Conservation (phyloP, 2,113 vertebrate species). For the Panurus biarmicus region DNA sequence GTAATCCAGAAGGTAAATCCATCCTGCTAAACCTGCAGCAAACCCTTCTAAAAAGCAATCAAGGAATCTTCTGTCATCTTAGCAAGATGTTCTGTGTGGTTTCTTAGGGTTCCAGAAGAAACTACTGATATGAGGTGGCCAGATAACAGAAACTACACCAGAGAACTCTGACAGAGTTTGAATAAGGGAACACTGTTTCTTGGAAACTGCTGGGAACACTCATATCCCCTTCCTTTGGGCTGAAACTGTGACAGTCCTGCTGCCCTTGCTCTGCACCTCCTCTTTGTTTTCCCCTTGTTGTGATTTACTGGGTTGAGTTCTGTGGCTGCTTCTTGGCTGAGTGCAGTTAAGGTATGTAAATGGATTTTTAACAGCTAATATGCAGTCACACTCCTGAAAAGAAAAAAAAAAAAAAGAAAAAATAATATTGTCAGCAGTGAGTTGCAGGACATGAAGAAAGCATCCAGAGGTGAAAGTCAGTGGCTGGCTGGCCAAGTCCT, state of each 20-base stretch:
- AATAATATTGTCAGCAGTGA: not conserved
- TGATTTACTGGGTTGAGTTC: constrained; percentile 21
- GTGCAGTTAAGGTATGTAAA: constrained; percentile 24
- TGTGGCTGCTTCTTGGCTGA: not conserved
- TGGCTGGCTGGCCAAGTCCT: not conserved
- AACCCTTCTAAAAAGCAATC: not conserved
- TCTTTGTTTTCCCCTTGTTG: not conserved
- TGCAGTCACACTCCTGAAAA: not conserved
- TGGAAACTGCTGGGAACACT: not conserved
- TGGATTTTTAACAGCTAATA: constrained; percentile 27
- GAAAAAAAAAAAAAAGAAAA: not conserved
- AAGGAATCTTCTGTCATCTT: not conserved
- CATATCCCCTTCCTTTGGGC: not conserved
- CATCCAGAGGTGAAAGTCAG: not conserved
- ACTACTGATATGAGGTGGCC: not conserved
- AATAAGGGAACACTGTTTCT: not conserved
- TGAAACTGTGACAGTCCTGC: not conserved
- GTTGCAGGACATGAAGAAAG: not conserved
- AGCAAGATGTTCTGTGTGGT: not conserved
- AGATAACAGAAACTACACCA: not conserved
- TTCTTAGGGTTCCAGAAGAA: not conserved
- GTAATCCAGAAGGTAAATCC: not conserved
- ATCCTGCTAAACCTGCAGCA: not conserved
- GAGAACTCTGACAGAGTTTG: not conserved
- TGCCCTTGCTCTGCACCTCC: not conserved